These are phyloP conservation scores for Brevimyrus niger DNA, from an alignment of 2,113 vertebrate genomes.

Conservation along the genomic window DNA sequence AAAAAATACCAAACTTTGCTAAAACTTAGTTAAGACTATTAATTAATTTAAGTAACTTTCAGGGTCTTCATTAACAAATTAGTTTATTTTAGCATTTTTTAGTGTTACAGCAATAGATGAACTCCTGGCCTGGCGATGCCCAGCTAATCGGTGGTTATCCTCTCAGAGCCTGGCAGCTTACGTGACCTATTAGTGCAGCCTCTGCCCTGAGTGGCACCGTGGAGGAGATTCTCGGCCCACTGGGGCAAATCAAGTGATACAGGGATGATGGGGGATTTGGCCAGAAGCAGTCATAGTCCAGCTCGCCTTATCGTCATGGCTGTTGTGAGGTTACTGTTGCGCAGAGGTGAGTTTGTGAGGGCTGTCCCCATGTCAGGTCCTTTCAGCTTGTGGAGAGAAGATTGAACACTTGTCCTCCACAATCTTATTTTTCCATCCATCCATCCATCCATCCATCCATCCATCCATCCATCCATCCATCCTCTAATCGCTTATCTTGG, in stretches of 20 bases:
- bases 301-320: not conserved
- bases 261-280: conserved; percentile 2
- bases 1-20: not conserved
- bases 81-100: not conserved
- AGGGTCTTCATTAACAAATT: not conserved
- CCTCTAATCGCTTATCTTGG: not conserved
- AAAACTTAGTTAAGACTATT: not conserved
- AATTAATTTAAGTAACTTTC: not conserved
- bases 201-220: not conserved
- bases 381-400: not conserved
- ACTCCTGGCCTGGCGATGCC: not conserved
- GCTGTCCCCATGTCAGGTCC: not conserved
- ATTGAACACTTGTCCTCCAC: not conserved
- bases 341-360: not conserved
- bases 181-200: not conserved
- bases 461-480: not conserved
- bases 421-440: not conserved
- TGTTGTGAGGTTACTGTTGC: not conserved
- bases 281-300: not conserved
- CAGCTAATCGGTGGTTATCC: not conserved
- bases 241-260: not conserved
- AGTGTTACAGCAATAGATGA: not conserved
- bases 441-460: not conserved
- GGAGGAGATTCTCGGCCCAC: not conserved
- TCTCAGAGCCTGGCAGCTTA: not conserved